These are phyloP conservation scores for Ladona fulva DNA, from an alignment of 1,140 invertebrate species.

Conservation along the genomic window DNA sequence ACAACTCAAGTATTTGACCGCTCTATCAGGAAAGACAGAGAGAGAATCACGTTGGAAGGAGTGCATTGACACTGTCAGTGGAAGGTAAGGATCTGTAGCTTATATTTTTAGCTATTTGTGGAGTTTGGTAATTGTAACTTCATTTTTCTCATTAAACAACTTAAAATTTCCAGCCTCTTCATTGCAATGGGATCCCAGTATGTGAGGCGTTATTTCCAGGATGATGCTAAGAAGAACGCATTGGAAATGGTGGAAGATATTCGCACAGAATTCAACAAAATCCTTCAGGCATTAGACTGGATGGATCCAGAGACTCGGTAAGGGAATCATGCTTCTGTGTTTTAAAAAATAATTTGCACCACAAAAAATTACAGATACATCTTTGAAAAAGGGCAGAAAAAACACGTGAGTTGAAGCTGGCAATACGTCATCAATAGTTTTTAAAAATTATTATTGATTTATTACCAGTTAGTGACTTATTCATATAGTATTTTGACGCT, in stretches of 20 bases:
- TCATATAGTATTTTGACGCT: too few species aligned
- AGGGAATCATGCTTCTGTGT: background rate
- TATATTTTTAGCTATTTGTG: too few species aligned
- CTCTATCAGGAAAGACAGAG: conserved; percentile 63
- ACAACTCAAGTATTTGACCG: conserved; percentile 62
- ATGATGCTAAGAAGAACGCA: conserved; percentile 59
- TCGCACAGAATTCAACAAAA: conserved; percentile 45
- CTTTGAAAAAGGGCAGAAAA: too few species aligned
- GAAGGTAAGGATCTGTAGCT: conserved; percentile 39
- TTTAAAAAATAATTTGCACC: too few species aligned
- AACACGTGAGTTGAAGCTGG: too few species aligned
- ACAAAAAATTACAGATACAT: too few species aligned
- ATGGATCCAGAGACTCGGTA: conserved; percentile 73
- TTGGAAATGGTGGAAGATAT: conserved; percentile 78
- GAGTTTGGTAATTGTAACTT: too few species aligned
- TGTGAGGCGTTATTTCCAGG: conserved; percentile 64
- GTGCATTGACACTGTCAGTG: conserved; percentile 61
- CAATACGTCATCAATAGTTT: too few species aligned
- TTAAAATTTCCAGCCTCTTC: conserved; percentile 45
- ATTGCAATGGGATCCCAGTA: conserved; percentile 69
- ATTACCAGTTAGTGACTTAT: too few species aligned
- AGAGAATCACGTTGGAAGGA: conserved; percentile 77
- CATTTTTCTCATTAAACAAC: too few species aligned
- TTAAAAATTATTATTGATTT: too few species aligned
- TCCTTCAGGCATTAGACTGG: conserved; percentile 70